phyloP scores from a whole-genome alignment of 2,113 vertebrate species.

The Daubentonia madagascariensis region DNA sequence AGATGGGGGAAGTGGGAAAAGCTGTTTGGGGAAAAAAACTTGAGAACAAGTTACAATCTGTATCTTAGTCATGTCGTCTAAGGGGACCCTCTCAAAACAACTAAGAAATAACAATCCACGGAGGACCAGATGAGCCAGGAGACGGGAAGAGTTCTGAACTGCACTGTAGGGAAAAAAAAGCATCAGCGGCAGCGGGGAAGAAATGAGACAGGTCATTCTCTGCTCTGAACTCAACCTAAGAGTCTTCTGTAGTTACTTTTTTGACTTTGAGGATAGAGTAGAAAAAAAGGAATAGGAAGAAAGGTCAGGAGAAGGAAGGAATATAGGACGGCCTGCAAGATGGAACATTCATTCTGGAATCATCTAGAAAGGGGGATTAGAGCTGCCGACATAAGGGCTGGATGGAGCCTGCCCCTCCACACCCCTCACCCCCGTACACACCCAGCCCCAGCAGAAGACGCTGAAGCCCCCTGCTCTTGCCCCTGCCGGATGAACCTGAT shows the following conservation, averaged over 20 bases:
- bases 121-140: neutral
- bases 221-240: neutral
- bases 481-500: neutral
- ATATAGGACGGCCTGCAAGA: neutral
- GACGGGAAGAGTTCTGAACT: neutral
- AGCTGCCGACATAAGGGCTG: neutral
- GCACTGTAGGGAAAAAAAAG: accelerated
- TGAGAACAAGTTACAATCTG: neutral
- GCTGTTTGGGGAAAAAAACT: neutral
- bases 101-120: neutral
- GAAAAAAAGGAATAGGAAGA: neutral
- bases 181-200: neutral
- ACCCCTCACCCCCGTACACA: accelerated
- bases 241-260: neutral
- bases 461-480: neutral
- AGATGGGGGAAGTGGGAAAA: neutral
- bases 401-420: too few species aligned
- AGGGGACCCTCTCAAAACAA: neutral
- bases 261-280: neutral
- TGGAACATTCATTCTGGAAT: neutral
- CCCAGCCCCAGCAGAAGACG: neutral
- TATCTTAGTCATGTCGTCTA: neutral
- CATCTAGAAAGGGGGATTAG: neutral
- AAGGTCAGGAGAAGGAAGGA: neutral
- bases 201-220: neutral